phyloP scores from a whole-genome alignment of 2,888 invertebrate genomes.

The Escarpia spicata region DNA sequence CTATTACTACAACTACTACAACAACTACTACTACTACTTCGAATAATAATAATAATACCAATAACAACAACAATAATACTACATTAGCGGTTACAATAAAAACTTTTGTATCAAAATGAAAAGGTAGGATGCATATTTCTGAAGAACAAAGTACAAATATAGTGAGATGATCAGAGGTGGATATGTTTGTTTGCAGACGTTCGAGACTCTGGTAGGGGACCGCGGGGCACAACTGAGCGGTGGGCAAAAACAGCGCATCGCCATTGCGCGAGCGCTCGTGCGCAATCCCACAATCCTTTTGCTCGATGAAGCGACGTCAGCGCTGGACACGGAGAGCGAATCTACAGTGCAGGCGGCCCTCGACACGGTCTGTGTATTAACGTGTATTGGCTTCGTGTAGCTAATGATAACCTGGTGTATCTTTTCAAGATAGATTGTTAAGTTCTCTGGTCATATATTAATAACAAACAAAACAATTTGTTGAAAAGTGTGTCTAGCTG shows the following conservation, averaged over 20 bases:
- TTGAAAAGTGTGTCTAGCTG: background rate
- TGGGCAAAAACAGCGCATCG: slow-evolving; percentile 68
- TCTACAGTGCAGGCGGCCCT: background rate
- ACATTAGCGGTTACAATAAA: background rate
- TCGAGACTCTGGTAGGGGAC: slow-evolving; percentile 60
- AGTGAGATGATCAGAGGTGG: background rate
- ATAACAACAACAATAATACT: background rate
- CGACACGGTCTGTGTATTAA: background rate
- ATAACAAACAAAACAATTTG: background rate
- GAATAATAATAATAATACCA: background rate
- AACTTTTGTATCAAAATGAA: background rate
- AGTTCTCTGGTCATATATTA: background rate
- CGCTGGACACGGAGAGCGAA: slow-evolving; percentile 65
- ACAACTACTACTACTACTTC: too few species aligned
- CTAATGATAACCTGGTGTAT: background rate
- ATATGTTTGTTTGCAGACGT: slow-evolving; percentile 46
- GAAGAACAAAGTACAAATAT: background rate
- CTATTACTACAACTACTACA: too few species aligned
- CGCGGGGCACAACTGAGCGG: slow-evolving; percentile 66
- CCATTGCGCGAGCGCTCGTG: slow-evolving; percentile 84
- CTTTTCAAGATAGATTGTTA: background rate
- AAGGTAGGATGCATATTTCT: background rate
- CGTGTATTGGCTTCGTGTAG: background rate
- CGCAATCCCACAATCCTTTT: slow-evolving; percentile 70
- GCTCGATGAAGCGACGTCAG: slow-evolving; percentile 68